phyloP scores from a whole-genome alignment of 2,113 vertebrate species.

The Hoplias malabaricus region DNA sequence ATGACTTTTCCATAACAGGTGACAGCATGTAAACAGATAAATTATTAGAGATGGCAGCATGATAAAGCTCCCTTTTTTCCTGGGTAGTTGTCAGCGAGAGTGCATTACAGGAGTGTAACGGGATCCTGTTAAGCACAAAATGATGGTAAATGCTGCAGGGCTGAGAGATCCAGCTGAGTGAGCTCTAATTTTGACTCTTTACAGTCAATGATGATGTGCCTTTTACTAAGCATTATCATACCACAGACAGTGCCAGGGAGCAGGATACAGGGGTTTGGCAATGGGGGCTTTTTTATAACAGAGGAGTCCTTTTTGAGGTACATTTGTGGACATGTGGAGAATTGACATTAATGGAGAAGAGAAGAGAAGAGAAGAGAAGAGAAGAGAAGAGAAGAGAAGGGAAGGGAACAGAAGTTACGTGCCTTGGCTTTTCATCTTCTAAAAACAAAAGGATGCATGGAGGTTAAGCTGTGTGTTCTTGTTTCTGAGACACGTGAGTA shows the following conservation, averaged over 20 bases:
- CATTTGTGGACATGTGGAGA: not conserved
- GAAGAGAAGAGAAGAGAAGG: not conserved
- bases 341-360: not conserved
- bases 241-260: constrained; percentile 29
- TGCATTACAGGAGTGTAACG: constrained; percentile 8
- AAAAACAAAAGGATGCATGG: not conserved
- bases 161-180: constrained; percentile 16
- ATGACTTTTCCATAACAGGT: constrained; percentile 43
- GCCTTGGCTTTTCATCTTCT: not conserved
- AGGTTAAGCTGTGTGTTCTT: not conserved
- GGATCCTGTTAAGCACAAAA: constrained; percentile 18
- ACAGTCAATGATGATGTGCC: constrained; percentile 15
- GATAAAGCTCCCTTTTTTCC: not conserved
- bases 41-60: constrained; percentile 22
- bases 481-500: not conserved
- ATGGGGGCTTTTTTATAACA: constrained; percentile 45
- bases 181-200: constrained; percentile 27
- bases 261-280: not conserved
- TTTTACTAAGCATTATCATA: constrained; percentile 42
- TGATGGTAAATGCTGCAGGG: constrained; percentile 41
- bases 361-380: not conserved
- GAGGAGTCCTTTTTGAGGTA: constrained; percentile 40
- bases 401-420: constrained; percentile 26
- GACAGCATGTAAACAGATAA: constrained; percentile 47
- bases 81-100: constrained; percentile 44